These are phyloP conservation scores for Chaetops frenatus DNA, from an alignment of 2,113 vertebrate genomes.

Conservation along the genomic window DNA sequence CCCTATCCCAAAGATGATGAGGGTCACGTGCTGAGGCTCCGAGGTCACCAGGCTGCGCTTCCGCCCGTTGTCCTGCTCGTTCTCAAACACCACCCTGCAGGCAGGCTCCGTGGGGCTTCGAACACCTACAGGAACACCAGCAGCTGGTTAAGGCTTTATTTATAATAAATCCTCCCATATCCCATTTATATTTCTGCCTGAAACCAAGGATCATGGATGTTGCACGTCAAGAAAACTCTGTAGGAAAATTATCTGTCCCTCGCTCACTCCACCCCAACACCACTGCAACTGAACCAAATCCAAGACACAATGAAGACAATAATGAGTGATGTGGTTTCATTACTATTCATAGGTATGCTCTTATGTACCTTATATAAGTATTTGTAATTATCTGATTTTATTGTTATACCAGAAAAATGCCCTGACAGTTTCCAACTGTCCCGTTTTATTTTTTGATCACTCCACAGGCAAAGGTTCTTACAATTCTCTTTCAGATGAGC, in stretches of 20 bases:
- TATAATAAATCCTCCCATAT: neutral
- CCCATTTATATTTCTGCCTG: neutral
- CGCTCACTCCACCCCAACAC: fast-evolving
- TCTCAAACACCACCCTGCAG: slow-evolving; percentile 90
- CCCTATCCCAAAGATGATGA: slow-evolving; percentile 95
- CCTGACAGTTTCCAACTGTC: neutral
- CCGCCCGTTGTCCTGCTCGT: slow-evolving; percentile 83
- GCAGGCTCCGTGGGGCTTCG: slow-evolving; percentile 82
- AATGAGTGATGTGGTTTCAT: neutral
- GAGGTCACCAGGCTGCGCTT: slow-evolving; percentile 87
- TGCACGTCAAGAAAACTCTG: neutral
- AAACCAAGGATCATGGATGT: neutral
- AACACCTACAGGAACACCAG: slow-evolving; percentile 57
- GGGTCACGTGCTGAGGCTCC: slow-evolving; percentile 92
- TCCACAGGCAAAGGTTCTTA: neutral
- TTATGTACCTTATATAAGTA: neutral
- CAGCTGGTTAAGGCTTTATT: neutral
- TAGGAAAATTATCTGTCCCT: neutral
- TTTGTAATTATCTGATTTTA: neutral
- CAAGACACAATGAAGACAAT: neutral
- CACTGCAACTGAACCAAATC: neutral
- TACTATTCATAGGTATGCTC: neutral
- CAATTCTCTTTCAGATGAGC: neutral
- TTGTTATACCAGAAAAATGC: neutral
- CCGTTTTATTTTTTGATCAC: neutral